These are phyloP conservation scores for Carassius auratus DNA, from an alignment of 2,113 vertebrate genomes.

Conservation along the genomic window DNA sequence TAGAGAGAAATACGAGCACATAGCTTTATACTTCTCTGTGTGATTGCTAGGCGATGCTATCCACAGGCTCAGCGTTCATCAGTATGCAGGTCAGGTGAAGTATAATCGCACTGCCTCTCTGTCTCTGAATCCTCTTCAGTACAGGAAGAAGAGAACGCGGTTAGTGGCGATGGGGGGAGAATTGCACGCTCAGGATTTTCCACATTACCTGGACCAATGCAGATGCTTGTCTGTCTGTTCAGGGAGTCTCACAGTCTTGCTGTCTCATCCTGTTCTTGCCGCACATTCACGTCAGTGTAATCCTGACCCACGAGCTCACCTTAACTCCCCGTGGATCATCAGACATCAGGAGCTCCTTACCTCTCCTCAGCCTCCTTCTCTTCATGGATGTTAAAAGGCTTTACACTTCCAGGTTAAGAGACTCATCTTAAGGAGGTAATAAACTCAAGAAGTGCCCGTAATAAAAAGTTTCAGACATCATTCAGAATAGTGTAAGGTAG, in stretches of 20 bases:
- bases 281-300: neutral
- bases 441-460: neutral
- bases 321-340: neutral
- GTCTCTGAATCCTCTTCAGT: neutral
- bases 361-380: neutral
- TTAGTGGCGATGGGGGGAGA: neutral
- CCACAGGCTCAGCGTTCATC: neutral
- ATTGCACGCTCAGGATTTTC: neutral
- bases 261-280: neutral
- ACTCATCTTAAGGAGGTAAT: neutral
- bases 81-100: conserved; percentile 3
- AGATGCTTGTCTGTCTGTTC: conserved; percentile 23
- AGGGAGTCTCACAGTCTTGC: neutral
- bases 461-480: neutral
- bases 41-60: neutral
- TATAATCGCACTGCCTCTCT: neutral
- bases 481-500: neutral
- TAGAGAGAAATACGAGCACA: neutral
- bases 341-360: neutral
- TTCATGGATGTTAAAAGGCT: neutral
- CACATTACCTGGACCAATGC: neutral
- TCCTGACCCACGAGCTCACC: conserved; percentile 2
- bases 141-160: neutral
- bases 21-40: neutral
- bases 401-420: neutral